Percentiles rank a stretch among this genome's conserved stretches.
Conservation (phyloP, 2,888 invertebrate genomes). For the Agonum fuliginosum region DNA sequence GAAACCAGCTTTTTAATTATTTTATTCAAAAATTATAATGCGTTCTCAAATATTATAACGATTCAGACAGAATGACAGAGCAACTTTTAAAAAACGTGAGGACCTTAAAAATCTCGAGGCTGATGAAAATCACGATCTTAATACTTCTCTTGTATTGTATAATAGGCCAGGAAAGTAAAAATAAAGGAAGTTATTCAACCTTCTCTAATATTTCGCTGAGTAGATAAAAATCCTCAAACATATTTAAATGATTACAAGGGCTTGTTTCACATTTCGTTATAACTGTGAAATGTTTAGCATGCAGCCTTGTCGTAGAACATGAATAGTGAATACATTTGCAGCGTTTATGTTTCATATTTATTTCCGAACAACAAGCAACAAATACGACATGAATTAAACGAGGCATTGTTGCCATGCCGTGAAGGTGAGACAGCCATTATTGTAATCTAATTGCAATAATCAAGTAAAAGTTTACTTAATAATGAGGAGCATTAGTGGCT, state of each 20-base stretch:
- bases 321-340: slow-evolving; percentile 9
- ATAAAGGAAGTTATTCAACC: too few relatives aligned
- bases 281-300: slow-evolving; percentile 42
- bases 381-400: slow-evolving; percentile 22
- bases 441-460: slow-evolving; percentile 40
- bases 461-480: slow-evolving; percentile 27
- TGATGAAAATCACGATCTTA: too few relatives aligned
- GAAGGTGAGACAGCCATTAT: slow-evolving; percentile 29
- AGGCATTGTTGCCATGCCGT: slow-evolving; percentile 16
- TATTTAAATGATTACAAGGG: slow-evolving; percentile 51
- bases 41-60: too few relatives aligned
- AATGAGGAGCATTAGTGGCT: neutral
- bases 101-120: too few relatives aligned
- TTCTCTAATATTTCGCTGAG: too few relatives aligned
- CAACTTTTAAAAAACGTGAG: too few relatives aligned
- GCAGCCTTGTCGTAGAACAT: slow-evolving; percentile 32
- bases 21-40: too few relatives aligned
- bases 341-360: too few relatives aligned
- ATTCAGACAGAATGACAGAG: too few relatives aligned
- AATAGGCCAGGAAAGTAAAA: too few relatives aligned
- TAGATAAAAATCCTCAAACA: slow-evolving; percentile 1
- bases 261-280: slow-evolving; percentile 43
- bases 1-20: too few relatives aligned
- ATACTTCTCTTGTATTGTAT: too few relatives aligned
- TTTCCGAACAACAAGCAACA: slow-evolving; percentile 7